Base-by-base conservation (phyloP, 2,888 invertebrate genomes). In the Agapostemon virescens region DNA sequence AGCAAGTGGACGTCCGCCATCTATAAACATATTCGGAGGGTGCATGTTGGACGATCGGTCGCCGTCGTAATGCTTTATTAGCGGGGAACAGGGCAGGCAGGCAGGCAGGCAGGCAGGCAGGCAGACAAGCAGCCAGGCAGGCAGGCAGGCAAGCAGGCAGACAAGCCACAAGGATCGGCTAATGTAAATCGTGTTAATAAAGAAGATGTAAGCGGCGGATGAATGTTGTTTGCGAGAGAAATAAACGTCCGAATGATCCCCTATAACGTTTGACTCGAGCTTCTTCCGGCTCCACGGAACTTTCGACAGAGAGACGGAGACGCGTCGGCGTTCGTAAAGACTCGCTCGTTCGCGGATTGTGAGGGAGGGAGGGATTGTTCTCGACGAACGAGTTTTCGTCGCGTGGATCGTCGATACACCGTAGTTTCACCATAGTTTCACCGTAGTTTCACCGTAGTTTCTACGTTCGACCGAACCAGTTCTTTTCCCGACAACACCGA, bases 1-100 rank as follows among this genome's bases (percentile, higher is more conserved):
- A 92, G 92, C 82, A 92, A 92, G 72, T 91, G 91, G 90, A 90
- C 90, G 3, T 90, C 91, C 75, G 87, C 90, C 30, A 90, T 93
- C 77, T 92, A 92, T 77, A 91, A 90, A 79, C 92, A 92, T 84
- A 87, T 92, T 42, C 84, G 91, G 61, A 91, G 90, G 77, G 69
- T 89, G 7, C 91, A 92, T 76, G 89, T 90, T 0, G 91, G 90
- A 4, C 84, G 80, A 52, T 78, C 86, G 17, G 91, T 91, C 52
- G 83, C 81, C 38, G 81, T 89, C 23, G 89, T 89, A 70, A 89
- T 90, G 80, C 89, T 89, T 36, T 92, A 91, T 79, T 91, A 83
- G 75, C 55, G 15, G 6, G 6, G 6, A 5, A 17, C 55, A 15
- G 52, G 13, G 52, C 23, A 6, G 23, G 13, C 5, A 38, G 42